Evolutionary conservation across 2,113 vertebrate genomes (phyloP).

Genomic region (Anoplopoma fimbria): DNA sequence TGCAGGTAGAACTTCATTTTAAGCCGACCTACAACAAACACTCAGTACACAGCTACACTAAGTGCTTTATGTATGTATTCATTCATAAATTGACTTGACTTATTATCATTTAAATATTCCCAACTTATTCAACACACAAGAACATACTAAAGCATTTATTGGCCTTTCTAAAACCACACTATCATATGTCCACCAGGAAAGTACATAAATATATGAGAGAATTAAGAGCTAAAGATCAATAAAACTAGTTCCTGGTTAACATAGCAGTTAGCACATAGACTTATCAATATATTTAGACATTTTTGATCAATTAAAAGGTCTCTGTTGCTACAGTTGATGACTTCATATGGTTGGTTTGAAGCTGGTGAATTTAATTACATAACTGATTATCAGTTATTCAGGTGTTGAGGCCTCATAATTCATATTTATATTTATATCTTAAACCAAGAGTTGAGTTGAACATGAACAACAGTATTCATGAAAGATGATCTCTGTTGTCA

Average conservation of each 20-base stretch:
- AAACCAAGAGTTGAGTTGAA: not conserved
- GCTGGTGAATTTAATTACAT: no score
- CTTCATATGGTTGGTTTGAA: not conserved
- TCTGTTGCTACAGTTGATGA: not conserved
- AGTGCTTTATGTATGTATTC: not conserved
- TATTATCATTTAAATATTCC: not conserved
- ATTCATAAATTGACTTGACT: not conserved
- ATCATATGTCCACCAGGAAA: not conserved
- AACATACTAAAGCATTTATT: not conserved
- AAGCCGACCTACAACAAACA: not conserved
- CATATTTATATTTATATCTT: not conserved
- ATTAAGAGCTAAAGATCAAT: not conserved
- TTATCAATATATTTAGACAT: not conserved
- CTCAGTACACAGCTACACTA: not conserved
- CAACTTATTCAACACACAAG: not conserved
- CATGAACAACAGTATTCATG: not conserved
- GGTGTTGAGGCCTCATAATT: not conserved
- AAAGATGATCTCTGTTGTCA: not conserved
- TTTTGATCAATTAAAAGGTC: not conserved
- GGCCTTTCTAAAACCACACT: not conserved
- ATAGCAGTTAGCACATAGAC: not conserved
- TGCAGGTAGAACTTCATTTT: constrained; percentile 7
- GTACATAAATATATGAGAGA: not conserved
- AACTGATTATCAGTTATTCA: not conserved
- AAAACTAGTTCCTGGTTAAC: not conserved